These are phyloP conservation scores for Lepas anatifera DNA, from an alignment of 2,888 invertebrate species.

Conservation along the genomic window DNA sequence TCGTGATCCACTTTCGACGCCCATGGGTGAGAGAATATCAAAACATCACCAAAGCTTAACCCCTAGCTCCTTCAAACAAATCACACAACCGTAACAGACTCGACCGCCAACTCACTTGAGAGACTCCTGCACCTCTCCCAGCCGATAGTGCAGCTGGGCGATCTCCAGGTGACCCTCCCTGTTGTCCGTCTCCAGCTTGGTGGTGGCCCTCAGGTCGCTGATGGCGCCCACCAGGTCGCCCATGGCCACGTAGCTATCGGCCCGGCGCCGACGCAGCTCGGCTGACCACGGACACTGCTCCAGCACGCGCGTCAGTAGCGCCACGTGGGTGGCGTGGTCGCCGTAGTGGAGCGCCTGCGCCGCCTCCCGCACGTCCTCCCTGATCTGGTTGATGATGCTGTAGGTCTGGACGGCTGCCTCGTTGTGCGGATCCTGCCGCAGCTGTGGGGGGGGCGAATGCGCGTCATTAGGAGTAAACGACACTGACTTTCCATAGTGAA, in stretches of 20 bases:
- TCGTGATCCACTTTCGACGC: no score
- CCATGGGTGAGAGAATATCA: no score
- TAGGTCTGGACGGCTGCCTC: conserved; percentile 59
- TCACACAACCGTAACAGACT: background rate
- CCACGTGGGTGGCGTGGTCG: conserved; percentile 45
- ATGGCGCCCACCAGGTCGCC: conserved; percentile 77
- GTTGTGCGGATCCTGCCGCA: conserved; percentile 60
- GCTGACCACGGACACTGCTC: conserved; percentile 78
- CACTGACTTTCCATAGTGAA: no score
- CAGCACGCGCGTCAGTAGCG: conserved; percentile 22
- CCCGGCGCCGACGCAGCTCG: conserved; percentile 65
- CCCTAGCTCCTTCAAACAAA: no score
- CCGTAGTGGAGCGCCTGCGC: conserved; percentile 47
- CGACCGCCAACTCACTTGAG: conserved; percentile 49
- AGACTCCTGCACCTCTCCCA: conserved; percentile 84
- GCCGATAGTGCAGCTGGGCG: conserved; percentile 69
- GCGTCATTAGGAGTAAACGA: no score
- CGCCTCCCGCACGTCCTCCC: conserved; percentile 49
- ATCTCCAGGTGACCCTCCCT: conserved; percentile 73
- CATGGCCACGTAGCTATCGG: conserved; percentile 65
- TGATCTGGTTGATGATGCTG: conserved; percentile 49
- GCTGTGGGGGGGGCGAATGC: no score
- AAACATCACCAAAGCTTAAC: no score
- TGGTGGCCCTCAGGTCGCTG: conserved; percentile 76
- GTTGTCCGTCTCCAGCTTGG: conserved; percentile 82